phyloP scores from a whole-genome alignment of 2,888 invertebrate genomes.

The Acrocera orbiculus region DNA sequence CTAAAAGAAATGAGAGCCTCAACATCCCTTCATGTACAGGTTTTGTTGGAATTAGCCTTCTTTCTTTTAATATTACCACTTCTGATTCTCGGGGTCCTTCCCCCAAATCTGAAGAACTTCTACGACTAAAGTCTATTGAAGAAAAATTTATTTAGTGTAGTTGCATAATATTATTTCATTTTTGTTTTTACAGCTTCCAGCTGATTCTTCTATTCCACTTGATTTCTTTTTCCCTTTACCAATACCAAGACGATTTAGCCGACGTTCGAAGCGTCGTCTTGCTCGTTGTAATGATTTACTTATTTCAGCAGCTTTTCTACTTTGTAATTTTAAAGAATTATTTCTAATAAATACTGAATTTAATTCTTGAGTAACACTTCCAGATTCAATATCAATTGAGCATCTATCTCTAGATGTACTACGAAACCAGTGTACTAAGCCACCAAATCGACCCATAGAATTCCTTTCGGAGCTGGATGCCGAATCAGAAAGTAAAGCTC shows the following conservation, averaged over 20 bases:
- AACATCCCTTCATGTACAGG: slow-evolving; percentile 76
- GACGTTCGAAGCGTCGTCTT: slow-evolving; percentile 74
- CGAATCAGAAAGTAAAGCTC: slow-evolving; percentile 44
- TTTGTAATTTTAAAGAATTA: slow-evolving; percentile 30
- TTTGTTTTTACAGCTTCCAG: slow-evolving; percentile 50
- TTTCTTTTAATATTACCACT: slow-evolving; percentile 72
- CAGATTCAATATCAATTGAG: slow-evolving; percentile 37
- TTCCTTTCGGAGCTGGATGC: slow-evolving; percentile 31
- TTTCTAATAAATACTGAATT: slow-evolving; percentile 38
- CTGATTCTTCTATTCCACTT: slow-evolving; percentile 71
- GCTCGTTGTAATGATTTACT: slow-evolving; percentile 60
- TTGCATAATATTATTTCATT: background rate
- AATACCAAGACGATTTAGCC: slow-evolving; percentile 65
- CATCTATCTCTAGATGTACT: slow-evolving; percentile 37
- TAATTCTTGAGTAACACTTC: slow-evolving; percentile 38
- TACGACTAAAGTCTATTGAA: slow-evolving; percentile 47
- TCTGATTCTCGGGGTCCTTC: slow-evolving; percentile 70
- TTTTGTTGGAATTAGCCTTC: slow-evolving; percentile 61
- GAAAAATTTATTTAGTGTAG: background rate
- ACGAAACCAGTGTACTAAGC: slow-evolving; percentile 50
- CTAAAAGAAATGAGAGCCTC: slow-evolving; percentile 78
- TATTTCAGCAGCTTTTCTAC: slow-evolving; percentile 33
- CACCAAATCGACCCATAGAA: slow-evolving; percentile 43
- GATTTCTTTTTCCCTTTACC: slow-evolving; percentile 77
- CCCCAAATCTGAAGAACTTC: slow-evolving; percentile 67